These are phyloP conservation scores for Elephantulus edwardii DNA, from an alignment of 2,113 vertebrate species.

Conservation along the genomic window DNA sequence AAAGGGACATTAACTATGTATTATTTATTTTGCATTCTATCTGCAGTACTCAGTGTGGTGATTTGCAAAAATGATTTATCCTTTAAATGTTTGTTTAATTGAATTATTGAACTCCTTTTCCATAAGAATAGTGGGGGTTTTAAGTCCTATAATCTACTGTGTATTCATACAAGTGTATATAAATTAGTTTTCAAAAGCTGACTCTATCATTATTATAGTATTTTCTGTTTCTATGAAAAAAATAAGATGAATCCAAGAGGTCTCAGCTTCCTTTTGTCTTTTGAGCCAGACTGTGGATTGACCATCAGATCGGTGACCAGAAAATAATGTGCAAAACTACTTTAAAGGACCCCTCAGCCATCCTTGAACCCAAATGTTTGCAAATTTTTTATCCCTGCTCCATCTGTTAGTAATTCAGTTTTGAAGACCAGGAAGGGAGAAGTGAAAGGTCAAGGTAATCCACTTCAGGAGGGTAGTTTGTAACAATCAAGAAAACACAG, in stretches of 20 bases:
- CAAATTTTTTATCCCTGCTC: constrained; percentile 42
- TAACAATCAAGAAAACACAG: constrained; percentile 64
- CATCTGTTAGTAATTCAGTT: constrained; percentile 62
- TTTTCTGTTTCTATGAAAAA: neutral
- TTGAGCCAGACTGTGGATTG: neutral
- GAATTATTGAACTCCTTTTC: neutral
- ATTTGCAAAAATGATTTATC: neutral
- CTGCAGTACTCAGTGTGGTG: neutral
- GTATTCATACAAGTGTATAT: neutral
- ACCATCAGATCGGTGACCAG: neutral
- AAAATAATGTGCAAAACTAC: neutral
- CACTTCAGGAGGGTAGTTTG: constrained; percentile 40
- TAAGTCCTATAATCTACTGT: neutral
- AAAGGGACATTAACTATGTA: neutral
- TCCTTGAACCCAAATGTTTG: constrained; percentile 35
- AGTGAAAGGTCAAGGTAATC: constrained; percentile 63
- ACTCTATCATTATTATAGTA: neutral
- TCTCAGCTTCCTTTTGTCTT: neutral
- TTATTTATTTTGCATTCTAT: constrained; percentile 27
- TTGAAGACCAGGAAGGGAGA: constrained; percentile 62
- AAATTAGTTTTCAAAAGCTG: constrained; percentile 43
- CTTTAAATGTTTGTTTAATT: constrained; percentile 17
- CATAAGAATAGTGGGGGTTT: neutral
- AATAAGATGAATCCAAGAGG: neutral
- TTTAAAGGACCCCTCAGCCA: neutral